phyloP scores from a whole-genome alignment of 2,113 vertebrate genomes.

The Mandrillus leucophaeus region DNA sequence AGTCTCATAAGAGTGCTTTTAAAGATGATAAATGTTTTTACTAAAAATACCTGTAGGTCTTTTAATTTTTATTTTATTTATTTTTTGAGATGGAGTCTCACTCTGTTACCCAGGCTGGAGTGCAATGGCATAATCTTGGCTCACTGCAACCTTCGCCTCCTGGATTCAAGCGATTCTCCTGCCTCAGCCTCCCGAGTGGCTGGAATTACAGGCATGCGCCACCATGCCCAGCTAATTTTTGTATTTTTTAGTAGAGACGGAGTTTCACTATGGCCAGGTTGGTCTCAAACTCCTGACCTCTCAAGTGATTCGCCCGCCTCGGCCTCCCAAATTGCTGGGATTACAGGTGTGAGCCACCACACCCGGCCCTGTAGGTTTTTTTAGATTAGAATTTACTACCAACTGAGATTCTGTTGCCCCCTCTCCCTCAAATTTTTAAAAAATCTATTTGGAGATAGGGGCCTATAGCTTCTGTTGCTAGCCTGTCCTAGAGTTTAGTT shows the following conservation, averaged over 20 bases:
- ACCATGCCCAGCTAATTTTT: neutral
- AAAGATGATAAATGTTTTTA: constrained; percentile 37
- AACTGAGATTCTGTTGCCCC: constrained; percentile 31
- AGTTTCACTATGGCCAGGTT: neutral
- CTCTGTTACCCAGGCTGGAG: neutral
- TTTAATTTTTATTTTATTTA: neutral
- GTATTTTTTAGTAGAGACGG: neutral
- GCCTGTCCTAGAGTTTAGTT: neutral
- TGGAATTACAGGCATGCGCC: neutral
- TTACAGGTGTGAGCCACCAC: neutral
- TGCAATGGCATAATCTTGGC: too few species aligned
- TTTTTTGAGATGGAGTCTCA: neutral
- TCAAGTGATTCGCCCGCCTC: neutral
- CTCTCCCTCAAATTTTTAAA: neutral
- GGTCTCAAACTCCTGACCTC: neutral
- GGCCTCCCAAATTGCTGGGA: neutral
- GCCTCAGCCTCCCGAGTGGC: neutral
- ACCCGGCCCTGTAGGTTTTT: neutral
- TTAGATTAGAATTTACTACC: constrained; percentile 36
- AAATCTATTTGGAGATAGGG: neutral
- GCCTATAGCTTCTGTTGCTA: neutral
- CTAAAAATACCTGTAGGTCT: constrained; percentile 34
- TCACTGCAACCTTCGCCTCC: neutral
- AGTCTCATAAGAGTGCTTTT: constrained; percentile 16
- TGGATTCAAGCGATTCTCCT: neutral